Conservation (phyloP, 2,888 invertebrate genomes). For the Electrophaes corylata region DNA sequence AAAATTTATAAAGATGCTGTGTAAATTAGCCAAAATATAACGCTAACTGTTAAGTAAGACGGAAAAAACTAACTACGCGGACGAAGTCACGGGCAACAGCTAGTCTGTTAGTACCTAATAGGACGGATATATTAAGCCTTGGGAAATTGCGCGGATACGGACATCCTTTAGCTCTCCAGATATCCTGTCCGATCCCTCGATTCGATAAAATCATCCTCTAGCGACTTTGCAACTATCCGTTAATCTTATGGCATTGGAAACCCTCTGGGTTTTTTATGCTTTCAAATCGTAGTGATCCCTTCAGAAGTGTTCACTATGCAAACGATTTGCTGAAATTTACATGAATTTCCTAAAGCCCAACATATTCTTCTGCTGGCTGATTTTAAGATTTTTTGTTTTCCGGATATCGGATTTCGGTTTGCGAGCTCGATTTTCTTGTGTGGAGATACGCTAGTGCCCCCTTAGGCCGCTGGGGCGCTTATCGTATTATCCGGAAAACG, state of each 20-base stretch:
- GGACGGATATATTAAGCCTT: constrained; percentile 6
- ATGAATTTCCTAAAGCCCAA: constrained; percentile 1
- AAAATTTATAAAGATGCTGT: too few relatives aligned
- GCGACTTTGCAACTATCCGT: constrained; percentile 12
- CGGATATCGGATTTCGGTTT: too few relatives aligned
- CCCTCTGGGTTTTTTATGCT: neutral
- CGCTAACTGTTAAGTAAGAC: too few relatives aligned
- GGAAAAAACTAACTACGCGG: too few relatives aligned
- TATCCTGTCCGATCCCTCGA: constrained; percentile 16
- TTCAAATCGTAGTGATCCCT: constrained; percentile 8
- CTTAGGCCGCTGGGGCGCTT: too few relatives aligned
- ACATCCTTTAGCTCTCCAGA: constrained; percentile 16
- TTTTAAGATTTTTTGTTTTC: too few relatives aligned
- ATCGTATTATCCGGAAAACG: too few relatives aligned
- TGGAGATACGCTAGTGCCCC: too few relatives aligned
- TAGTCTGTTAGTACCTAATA: neutral
- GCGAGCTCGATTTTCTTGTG: too few relatives aligned
- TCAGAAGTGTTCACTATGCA: constrained; percentile 7
- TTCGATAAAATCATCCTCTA: constrained; percentile 13
- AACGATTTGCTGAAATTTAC: constrained; percentile 2
- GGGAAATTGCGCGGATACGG: constrained; percentile 13
- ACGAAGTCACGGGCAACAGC: too few relatives aligned
- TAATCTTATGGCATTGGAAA: constrained; percentile 20
- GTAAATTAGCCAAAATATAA: too few relatives aligned
- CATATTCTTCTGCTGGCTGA: neutral